These are phyloP conservation scores for Musca domestica DNA, from an alignment of 1,140 invertebrate genomes.

Conservation along the genomic window DNA sequence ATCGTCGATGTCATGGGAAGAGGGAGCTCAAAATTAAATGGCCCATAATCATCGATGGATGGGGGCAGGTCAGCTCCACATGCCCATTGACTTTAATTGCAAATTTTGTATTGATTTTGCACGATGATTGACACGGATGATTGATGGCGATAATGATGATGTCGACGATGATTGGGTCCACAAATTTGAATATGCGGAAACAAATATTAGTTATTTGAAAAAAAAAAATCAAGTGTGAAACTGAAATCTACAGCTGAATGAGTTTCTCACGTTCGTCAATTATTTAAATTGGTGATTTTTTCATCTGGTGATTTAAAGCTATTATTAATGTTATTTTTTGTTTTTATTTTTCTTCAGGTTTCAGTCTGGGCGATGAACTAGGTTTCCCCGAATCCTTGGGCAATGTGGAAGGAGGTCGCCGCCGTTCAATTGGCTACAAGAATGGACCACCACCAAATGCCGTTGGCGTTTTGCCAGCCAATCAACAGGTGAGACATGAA, in stretches of 20 bases:
- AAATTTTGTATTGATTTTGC: too few relatives aligned
- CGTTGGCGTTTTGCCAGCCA: constrained; percentile 40
- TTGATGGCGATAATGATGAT: too few relatives aligned
- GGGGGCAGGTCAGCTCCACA: too few relatives aligned
- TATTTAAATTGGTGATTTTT: background rate
- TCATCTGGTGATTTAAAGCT: background rate
- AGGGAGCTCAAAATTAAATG: too few relatives aligned
- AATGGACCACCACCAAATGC: constrained; percentile 54
- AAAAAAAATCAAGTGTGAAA: background rate
- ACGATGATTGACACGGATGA: too few relatives aligned
- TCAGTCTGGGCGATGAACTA: constrained; percentile 79
- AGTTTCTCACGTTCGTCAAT: background rate
- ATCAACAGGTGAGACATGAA: constrained; percentile 36
- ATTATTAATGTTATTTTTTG: background rate
- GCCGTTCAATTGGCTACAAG: constrained; percentile 63
- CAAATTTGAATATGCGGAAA: too few relatives aligned
- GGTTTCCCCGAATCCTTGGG: constrained; percentile 76
- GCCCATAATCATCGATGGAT: too few relatives aligned
- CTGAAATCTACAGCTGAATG: background rate
- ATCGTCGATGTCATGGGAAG: too few relatives aligned
- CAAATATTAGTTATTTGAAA: background rate
- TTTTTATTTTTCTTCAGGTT: constrained; percentile 58
- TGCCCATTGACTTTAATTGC: too few relatives aligned
- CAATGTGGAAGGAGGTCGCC: constrained; percentile 66
- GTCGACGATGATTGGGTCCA: too few relatives aligned